A percentile compares a stretch with the other conserved stretches of the same genome.
Conservation (phyloP, 2,888 invertebrate species). For the Pachymerium ferrugineum region DNA sequence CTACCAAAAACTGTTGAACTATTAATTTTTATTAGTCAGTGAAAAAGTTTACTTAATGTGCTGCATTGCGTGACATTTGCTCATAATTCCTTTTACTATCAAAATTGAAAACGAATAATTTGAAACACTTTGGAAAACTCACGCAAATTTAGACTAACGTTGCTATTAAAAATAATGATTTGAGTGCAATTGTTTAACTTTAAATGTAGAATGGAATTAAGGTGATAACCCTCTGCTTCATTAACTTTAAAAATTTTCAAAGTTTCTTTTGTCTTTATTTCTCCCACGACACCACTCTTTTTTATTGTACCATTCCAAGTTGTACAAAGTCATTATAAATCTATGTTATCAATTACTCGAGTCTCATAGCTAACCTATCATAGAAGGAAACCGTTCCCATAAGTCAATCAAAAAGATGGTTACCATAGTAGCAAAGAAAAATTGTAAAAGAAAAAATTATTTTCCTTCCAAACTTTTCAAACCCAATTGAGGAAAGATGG, state of each 20-base stretch:
- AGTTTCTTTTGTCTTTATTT: background rate
- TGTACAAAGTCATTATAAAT: background rate
- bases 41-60: too few species aligned
- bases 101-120: too few species aligned
- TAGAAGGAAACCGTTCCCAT: background rate
- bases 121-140: too few species aligned
- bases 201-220: too few species aligned
- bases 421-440: background rate
- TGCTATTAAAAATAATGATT: too few species aligned
- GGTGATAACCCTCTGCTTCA: too few species aligned
- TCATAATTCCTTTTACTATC: too few species aligned
- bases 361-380: background rate
- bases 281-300: background rate
- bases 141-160: too few species aligned
- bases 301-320: background rate
- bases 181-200: too few species aligned
- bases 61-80: too few species aligned
- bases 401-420: constrained; percentile 15
- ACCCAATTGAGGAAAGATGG: background rate
- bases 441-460: background rate
- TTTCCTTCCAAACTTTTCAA: background rate
- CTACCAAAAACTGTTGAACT: too few species aligned
- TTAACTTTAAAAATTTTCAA: background rate
- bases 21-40: too few species aligned
- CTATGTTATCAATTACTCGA: background rate